Evolutionary conservation across 2,113 vertebrate genomes (phyloP), one percentile per base, ranked within the genome.

Genomic region (Eretmochelys imbricata): DNA sequence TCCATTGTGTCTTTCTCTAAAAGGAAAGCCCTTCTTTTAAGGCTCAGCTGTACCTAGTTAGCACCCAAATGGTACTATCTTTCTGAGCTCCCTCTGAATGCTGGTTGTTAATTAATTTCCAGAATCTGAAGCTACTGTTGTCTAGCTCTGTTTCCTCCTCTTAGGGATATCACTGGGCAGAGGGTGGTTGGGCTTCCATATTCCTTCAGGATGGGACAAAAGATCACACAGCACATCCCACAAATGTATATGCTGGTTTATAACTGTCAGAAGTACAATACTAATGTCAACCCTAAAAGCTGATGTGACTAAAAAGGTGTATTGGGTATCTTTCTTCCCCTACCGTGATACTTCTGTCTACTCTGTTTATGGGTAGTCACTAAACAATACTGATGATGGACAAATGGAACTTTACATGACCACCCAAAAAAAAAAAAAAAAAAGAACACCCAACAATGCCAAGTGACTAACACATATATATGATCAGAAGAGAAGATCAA

Each of bases 21-120:
- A 29, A 8, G n/a, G 24, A 96, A 25, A n/a, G 88, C 19, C 25
- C 46, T 10, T 50, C 85, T 75, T 87, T 80, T 75, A 80, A 53
- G 89, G 14, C 51, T 46, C n/a, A 29, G 17, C 46, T 93, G 83
- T 72, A 53, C 53, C 11, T 90, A 87, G 89, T 92, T 96, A 96
- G 90, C 55, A 95, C 35, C 85, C 59, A 1, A 12, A 10, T 10
- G 38, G 42, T 48, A 31, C 27, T 54, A 89, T 85, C 76, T 79
- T 57, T 81, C 88, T 94, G 86, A 94, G 80, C 49, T 50, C 93
- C 59, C 87, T 82, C 51, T 88, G 80, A 90, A 62, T 93, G 90
- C 84, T 82, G 24, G 49, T 29, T 76, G 8, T 5, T 91, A 94
- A 95, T 87, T 93, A 95, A 95, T 93, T 69, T 93, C 76, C 87